phyloP scores from a whole-genome alignment of 2,888 invertebrate genomes.

The Drosophila neonasuta region DNA sequence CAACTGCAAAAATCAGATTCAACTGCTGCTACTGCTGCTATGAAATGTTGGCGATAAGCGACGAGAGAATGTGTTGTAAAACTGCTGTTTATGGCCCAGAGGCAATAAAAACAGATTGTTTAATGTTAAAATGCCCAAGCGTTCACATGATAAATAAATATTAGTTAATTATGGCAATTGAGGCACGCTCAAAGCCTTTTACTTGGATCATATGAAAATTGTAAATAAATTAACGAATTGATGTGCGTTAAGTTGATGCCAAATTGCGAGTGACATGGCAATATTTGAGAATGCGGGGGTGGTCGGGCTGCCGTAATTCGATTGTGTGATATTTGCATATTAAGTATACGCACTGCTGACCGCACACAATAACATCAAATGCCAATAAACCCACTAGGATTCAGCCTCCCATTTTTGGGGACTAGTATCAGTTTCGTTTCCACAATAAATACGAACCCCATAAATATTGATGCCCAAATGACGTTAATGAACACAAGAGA shows the following conservation, averaged over 20 bases:
- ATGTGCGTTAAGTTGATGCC: slow-evolving; percentile 6
- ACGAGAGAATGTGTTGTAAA: neutral
- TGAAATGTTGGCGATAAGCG: neutral
- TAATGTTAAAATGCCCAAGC: slow-evolving; percentile 11
- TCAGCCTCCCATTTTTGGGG: slow-evolving; percentile 5
- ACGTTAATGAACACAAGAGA: slow-evolving; percentile 43
- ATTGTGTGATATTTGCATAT: slow-evolving; percentile 46
- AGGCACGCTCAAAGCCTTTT: neutral
- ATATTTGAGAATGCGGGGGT: neutral
- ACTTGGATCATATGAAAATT: neutral
- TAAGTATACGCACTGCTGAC: slow-evolving; percentile 41
- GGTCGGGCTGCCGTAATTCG: slow-evolving; percentile 12
- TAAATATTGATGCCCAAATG: slow-evolving; percentile 55
- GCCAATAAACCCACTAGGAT: slow-evolving; percentile 27
- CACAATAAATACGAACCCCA: slow-evolving; percentile 46
- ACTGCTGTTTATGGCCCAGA: neutral
- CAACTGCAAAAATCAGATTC: neutral
- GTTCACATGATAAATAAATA: slow-evolving; percentile 9
- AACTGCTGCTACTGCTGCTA: neutral
- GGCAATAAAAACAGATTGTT: slow-evolving; percentile 26
- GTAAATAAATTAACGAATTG: slow-evolving; percentile 14
- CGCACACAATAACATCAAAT: slow-evolving; percentile 26
- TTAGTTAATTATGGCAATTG: slow-evolving; percentile 17
- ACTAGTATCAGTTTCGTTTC: slow-evolving; percentile 17
- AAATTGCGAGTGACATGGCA: slow-evolving; percentile 9